Base-by-base conservation (phyloP, 2,113 vertebrate genomes). In the Paradoxurus hermaphroditus region DNA sequence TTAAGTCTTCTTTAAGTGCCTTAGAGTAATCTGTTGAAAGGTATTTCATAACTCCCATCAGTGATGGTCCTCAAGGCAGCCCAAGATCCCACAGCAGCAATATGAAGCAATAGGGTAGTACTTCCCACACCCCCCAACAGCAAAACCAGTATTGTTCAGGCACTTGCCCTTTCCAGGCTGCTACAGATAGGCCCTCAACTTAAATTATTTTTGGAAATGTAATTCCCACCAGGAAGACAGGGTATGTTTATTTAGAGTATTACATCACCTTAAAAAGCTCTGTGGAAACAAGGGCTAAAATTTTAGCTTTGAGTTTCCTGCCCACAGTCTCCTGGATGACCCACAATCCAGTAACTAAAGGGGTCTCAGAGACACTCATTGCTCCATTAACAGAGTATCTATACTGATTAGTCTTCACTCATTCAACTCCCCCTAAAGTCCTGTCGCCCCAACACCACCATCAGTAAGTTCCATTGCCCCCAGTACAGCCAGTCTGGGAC, bases 181-280 rank as follows among this genome's bases (percentile, higher is more conserved):
- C 44, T 72, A 59, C 6, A 87, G 29, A 90, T 0, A 65, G 49
- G 63, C 21, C 67, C 39, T 95, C 75, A 96, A 95, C 67, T 86
- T 82, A 75, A 68, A 36, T 67, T 92, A 97, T 94, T 97, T 97
- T 96, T 93, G 70, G 83, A 95, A 95, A 89, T 70, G 25, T 81
- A 70, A 91, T 86, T 92, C 39, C 75, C 67, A 92, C 39, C 27
- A 41, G 86, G 89, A 96, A 90, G 68, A 96, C 46, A 90, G 27
- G 16, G 19, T 19, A 44, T n/a, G 46, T 13, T 93, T 87, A 70
- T 93, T 88, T 94, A 97, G 73, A 92, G 10, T 67, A 87, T 77
- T 92, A 65, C 19, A 84, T 78, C 41, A 94, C 25, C 70, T 95
- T 82, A 97, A 95, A 95, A 95, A 82, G 25, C 34, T 87, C 25